These are phyloP conservation scores for Geophilus truncorum DNA, from an alignment of 2,888 invertebrate species.

Conservation along the genomic window DNA sequence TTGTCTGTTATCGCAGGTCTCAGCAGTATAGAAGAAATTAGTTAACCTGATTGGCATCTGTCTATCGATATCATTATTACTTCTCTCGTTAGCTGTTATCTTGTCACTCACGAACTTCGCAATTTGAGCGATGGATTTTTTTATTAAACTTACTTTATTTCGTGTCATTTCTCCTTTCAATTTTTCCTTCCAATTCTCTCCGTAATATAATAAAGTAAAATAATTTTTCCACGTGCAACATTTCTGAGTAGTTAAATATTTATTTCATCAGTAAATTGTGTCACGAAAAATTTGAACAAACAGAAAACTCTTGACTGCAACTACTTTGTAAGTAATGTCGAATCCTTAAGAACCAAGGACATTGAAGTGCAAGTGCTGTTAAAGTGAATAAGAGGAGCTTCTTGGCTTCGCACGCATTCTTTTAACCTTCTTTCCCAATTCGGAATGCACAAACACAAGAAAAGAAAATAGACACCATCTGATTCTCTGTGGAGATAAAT, in stretches of 20 bases:
- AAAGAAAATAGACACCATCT: background rate
- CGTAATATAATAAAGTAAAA: no score
- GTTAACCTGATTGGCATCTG: background rate
- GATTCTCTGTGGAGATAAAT: constrained; percentile 7
- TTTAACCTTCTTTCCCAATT: background rate
- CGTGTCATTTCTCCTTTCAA: background rate
- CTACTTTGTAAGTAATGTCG: background rate
- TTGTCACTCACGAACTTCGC: background rate
- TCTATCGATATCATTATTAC: constrained; percentile 10
- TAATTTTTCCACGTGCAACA: background rate
- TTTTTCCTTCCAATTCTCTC: background rate
- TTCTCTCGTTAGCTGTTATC: background rate
- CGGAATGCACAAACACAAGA: background rate
- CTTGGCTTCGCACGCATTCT: background rate
- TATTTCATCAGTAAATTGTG: background rate
- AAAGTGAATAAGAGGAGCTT: background rate
- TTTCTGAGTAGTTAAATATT: background rate
- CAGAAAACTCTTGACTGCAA: background rate
- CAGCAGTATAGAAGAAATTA: background rate
- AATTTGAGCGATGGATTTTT: background rate
- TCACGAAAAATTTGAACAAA: background rate
- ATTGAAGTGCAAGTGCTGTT: background rate
- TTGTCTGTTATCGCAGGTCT: background rate
- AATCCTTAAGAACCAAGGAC: background rate
- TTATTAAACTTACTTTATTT: background rate